Evolutionary conservation across 2,888 invertebrate species (phyloP), one percentile per base, ranked within the genome.

Genomic region (Ochropacha duplaris): DNA sequence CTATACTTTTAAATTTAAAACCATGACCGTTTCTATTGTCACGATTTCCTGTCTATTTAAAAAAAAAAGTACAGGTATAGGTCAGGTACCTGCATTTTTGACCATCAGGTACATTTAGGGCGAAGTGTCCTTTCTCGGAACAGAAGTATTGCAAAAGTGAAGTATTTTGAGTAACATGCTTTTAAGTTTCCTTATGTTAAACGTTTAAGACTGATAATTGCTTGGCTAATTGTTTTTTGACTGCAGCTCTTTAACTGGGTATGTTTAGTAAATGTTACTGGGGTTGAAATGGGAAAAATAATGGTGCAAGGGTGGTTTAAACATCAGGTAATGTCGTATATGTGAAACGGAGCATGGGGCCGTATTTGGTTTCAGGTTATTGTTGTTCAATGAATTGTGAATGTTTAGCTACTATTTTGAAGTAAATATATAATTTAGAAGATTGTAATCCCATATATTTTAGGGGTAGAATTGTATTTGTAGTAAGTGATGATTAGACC

Each of bases 31-130:
- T 74, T 73, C 64, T 64, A 84, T 89, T 90, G 90, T 89, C 83
- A 79, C 80, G 72, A 85, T 87, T 88, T 88, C 90, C 88, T 91
- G 87, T 74, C 73, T 70, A 62, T 74, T 76, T 72, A 68, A 76
- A 83, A 81, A 83, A 78, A 66, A 67, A 56, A 65, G 57, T 69
- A 69, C 76, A 77, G 75, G 77, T 79, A 78, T 79, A 84, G 87
- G 84, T 84, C 84, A 81, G 80, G 81, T 83, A 86, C 81, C 76
- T 78, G 77, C 80, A 84, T 84, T 84, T 83, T 71, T 85, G 83
- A 72, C 73, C 81, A 71, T 65, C 71, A 69, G 72, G 75, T 76
- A 66, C 64, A 69, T 59, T 44, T 44, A 68, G 57, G 71, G n/a
- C 36, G 36, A 36, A 36, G 36, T 36, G 77, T 78, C 80, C 81